phyloP scores from a whole-genome alignment of 2,888 invertebrate genomes.

The Euphydryas editha region DNA sequence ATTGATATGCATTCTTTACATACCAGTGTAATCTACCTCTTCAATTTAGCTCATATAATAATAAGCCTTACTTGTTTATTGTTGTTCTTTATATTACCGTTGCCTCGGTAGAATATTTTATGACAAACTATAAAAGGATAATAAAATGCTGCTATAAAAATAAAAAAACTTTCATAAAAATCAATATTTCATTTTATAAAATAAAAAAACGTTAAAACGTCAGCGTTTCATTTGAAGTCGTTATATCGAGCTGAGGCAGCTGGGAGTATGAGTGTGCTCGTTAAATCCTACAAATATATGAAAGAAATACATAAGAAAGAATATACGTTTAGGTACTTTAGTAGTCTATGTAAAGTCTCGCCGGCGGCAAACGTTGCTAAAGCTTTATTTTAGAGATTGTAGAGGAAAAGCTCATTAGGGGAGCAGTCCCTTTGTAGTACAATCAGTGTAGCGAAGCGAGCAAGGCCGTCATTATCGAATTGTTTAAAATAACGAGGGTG shows the following conservation, averaged over 20 bases:
- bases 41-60: background rate
- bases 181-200: background rate
- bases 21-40: background rate
- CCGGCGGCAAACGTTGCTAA: constrained; percentile 63
- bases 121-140: background rate
- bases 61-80: background rate
- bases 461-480: constrained; percentile 73
- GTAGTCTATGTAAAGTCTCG: constrained; percentile 41
- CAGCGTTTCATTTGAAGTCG: background rate
- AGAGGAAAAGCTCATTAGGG: constrained; percentile 70
- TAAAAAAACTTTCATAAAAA: background rate
- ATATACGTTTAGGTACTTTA: constrained; percentile 2
- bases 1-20: background rate
- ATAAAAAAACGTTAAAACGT: background rate
- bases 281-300: background rate
- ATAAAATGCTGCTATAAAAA: background rate
- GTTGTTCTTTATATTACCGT: background rate
- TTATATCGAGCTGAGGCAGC: background rate
- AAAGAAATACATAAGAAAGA: background rate
- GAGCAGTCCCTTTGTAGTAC: constrained; percentile 65
- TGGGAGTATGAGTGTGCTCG: background rate
- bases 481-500: constrained; percentile 79
- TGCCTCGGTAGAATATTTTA: background rate
- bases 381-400: constrained; percentile 58
- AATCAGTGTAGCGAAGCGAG: constrained; percentile 57